Percentiles rank a stretch among this genome's conserved stretches.
Conservation (phyloP, 2,888 invertebrate genomes). For the Artemia sinica region DNA sequence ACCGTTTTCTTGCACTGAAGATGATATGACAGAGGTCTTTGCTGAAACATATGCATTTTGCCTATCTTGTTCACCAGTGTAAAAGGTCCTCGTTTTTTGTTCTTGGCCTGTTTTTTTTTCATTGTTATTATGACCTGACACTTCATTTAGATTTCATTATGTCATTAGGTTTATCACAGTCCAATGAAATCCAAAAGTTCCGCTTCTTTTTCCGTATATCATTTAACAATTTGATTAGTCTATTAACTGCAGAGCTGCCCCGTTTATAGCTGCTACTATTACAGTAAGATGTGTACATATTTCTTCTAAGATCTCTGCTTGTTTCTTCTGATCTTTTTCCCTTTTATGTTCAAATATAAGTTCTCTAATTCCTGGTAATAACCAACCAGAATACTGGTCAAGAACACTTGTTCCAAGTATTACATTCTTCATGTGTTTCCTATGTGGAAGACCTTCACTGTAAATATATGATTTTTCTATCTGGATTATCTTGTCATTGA, state of each 20-base stretch:
- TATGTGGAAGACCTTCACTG: constrained; percentile 18
- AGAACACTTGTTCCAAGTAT: constrained; percentile 19
- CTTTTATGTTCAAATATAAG: background rate
- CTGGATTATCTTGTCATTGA: constrained; percentile 21
- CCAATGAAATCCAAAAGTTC: too few species aligned
- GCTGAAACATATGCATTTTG: too few species aligned
- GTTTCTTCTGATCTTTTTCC: background rate
- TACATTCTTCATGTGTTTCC: constrained; percentile 20
- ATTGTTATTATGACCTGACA: too few species aligned
- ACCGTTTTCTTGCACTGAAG: too few species aligned
- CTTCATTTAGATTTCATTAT: too few species aligned
- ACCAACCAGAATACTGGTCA: constrained; percentile 19
- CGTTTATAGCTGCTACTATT: background rate
- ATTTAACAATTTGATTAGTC: too few species aligned
- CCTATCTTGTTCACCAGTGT: too few species aligned
- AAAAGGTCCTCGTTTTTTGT: too few species aligned
- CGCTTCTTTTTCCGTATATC: too few species aligned
- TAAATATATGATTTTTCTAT: constrained; percentile 22
- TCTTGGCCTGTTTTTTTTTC: too few species aligned
- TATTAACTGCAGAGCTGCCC: background rate
- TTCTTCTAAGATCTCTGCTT: constrained; percentile 7
- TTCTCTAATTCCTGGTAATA: constrained; percentile 6
- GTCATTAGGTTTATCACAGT: too few species aligned
- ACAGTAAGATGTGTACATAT: background rate
- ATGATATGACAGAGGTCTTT: too few species aligned